Evolutionary conservation across 2,797 vertebrate species (phyloP).

Genomic region (Malurus leucopterus): DNA sequence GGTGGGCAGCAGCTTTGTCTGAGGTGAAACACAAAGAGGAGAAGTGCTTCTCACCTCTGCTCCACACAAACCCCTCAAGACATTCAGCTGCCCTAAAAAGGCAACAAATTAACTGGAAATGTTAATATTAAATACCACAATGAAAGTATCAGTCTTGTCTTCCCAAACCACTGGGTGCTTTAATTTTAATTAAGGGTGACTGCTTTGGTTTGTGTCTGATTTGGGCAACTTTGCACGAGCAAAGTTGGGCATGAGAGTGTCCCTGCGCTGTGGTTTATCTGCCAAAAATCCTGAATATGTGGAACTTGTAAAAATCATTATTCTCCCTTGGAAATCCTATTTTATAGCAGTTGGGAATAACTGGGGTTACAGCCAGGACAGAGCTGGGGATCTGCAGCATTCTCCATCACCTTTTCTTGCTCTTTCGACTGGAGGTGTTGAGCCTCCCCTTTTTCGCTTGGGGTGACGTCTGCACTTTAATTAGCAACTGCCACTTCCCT

Average conservation of each 20-base stretch:
- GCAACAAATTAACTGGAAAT: slow-evolving; percentile 16
- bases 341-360: background rate
- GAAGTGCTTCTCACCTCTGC: background rate
- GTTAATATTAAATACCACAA: slow-evolving; percentile 24
- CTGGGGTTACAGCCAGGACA: background rate
- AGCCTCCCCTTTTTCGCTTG: background rate
- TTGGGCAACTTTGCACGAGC: background rate
- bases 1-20: background rate
- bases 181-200: background rate
- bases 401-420: background rate
- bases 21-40: background rate
- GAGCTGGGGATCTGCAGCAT: background rate
- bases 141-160: background rate
- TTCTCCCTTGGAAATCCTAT: background rate
- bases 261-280: background rate
- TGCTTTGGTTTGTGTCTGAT: background rate
- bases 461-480: slow-evolving; percentile 4
- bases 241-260: background rate
- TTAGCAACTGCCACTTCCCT: slow-evolving; percentile 37
- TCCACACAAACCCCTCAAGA: background rate
- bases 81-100: background rate
- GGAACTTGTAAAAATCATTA: background rate
- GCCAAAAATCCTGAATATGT: background rate
- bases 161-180: background rate
- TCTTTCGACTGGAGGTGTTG: background rate